Base-by-base conservation (phyloP, 2,888 invertebrate genomes). In the Dorcus parallelipipedus region DNA sequence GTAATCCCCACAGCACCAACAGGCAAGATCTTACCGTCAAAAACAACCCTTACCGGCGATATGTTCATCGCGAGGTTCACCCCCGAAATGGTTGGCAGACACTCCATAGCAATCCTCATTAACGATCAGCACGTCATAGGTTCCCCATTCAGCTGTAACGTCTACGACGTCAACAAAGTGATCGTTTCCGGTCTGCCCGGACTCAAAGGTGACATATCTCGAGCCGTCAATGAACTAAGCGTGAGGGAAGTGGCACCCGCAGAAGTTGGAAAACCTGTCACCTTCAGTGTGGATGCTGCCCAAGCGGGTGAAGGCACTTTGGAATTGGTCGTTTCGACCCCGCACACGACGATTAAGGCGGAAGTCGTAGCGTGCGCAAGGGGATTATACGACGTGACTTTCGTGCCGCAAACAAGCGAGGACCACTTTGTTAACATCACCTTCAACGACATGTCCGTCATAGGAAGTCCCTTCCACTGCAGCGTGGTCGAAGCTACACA, bases 301-400 rank as follows among this genome's bases (percentile, higher is more conserved):
- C 92, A 94, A 70, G 96, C 97, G 2, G 97, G 97, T 0, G 94
- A 95, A 76, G 97, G 97, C 1, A 95, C 94, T 0, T 80, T 95
- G 3, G 95, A 95, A 72, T 81, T 96, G 10, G 95, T 95, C 0
- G 95, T 96, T 1, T 94, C 94, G 49, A 95, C 95, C 0, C 87
- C 88, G 65, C 91, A 92, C 14, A 91, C 93, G 53, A 94, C 95
- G 2, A 93, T 95, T 2, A 92, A 95, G 76, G 74, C 72, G 0
- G 85, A 93, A 83, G 92, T 93, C 14, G 90, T 91, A 0, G 95
- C 95, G 3, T 91, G 93, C 68, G 93, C 95, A 2, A 85, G 95
- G 26, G 95, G 95, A 0, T 81, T 95, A 0, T 95, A 95, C 73
- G 94, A 95, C 72, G 95, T 95, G 2, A 95, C 95, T 0, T 95